Percentiles rank a stretch among this genome's conserved stretches.
Evolutionary conservation across 2,797 vertebrate genomes (phyloP).

Genomic region (Cichlasoma orientale): DNA sequence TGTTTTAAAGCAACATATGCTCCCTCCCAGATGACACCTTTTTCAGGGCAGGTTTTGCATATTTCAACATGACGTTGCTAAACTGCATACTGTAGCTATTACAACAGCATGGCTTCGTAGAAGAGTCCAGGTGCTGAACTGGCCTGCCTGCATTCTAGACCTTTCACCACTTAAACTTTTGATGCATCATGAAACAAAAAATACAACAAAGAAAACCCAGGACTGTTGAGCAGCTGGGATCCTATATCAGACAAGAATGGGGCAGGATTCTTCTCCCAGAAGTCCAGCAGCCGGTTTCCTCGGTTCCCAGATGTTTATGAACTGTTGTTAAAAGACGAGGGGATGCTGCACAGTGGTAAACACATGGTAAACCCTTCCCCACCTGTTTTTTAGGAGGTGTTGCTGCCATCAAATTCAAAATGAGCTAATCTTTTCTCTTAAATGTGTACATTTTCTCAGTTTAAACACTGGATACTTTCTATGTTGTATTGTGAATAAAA

Average conservation of each 20-base stretch:
- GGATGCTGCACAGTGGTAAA: background rate
- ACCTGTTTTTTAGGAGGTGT: background rate
- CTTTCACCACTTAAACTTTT: background rate
- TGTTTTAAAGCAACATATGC: too few relatives aligned
- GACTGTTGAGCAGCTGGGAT: background rate
- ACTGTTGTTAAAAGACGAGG: background rate
- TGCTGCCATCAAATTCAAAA: background rate
- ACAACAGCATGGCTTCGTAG: background rate
- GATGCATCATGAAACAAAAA: background rate
- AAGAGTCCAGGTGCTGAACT: background rate
- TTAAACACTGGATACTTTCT: background rate
- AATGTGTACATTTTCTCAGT: background rate
- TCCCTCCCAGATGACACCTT: too few relatives aligned
- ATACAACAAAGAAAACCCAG: background rate
- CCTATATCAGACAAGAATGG: background rate
- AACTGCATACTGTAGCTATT: background rate
- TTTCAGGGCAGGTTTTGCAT: background rate
- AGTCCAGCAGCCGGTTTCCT: background rate
- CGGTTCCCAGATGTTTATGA: background rate
- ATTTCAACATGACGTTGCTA: background rate
- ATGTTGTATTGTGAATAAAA: background rate
- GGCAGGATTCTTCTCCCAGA: background rate
- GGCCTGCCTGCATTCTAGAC: background rate
- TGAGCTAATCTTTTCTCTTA: background rate
- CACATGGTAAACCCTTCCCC: background rate